Conservation (phyloP, 2,888 invertebrate genomes). For the Allolobophora icterica region DNA sequence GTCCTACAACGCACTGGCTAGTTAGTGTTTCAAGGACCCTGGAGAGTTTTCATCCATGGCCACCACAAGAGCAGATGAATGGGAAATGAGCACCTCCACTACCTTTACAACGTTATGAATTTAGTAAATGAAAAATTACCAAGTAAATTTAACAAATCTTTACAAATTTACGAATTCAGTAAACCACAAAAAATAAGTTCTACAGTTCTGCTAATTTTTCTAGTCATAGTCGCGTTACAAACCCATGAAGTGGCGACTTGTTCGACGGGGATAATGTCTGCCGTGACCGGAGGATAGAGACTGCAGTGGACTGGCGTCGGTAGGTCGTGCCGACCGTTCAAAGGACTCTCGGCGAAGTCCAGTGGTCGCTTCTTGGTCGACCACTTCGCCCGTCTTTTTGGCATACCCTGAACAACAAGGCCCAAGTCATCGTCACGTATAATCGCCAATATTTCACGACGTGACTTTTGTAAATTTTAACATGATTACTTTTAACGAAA, state of each 20-base stretch:
- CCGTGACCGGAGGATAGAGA: background rate
- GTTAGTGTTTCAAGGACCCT: too few species aligned
- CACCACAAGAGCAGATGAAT: too few species aligned
- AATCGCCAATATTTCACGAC: background rate
- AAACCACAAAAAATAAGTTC: background rate
- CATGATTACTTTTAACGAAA: background rate
- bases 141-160: background rate
- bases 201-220: background rate
- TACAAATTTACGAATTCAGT: background rate
- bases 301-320: slow-evolving; percentile 5
- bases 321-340: background rate
- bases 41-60: too few species aligned
- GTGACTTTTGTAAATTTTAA: background rate
- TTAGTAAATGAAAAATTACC: background rate
- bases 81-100: too few species aligned
- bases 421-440: background rate
- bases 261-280: background rate
- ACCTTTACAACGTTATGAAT: background rate
- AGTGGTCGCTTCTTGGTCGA: slow-evolving; percentile 1
- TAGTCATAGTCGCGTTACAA: background rate
- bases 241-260: slow-evolving; percentile 20
- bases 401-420: slow-evolving; percentile 14
- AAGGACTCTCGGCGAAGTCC: slow-evolving; percentile 13
- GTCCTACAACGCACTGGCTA: too few species aligned
- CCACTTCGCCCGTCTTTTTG: background rate